Evolutionary conservation across 2,113 vertebrate species (phyloP), one percentile per base, ranked within the genome.

Genomic region (Trogon surrucura): DNA sequence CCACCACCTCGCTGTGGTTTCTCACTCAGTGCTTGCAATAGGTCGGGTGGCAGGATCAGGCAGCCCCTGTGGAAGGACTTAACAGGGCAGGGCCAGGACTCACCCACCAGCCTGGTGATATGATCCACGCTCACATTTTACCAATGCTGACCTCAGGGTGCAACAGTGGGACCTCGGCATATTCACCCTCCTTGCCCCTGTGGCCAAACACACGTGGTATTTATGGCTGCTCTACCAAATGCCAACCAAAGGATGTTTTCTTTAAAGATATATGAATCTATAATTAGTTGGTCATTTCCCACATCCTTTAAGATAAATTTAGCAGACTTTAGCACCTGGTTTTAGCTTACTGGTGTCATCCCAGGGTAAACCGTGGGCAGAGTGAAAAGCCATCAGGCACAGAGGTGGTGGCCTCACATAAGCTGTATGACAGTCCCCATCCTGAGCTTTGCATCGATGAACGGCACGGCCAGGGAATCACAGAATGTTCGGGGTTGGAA

Each of bases 311-410:
- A 96, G 97, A 97, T 98, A 98, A 98, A 97, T 98, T 98, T 98
- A 98, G 97, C 94, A 98, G 97, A 98, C 96, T 98, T 98, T 89
- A 97, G 95, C 96, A 97, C 97, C 95, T 97, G 94, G 94, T 97
- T 97, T 96, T 97, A 97, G 97, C 97, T 98, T 97, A 97, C 97
- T 97, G 97, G 97, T 98, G 97, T 97, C 96, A 96, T 97, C 96
- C 97, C 94, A 60, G 57, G 23, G 26, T n/a, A 79, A 75, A 79
- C 15, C 70, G 73, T 34, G 54, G 50, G 5, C 5, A 69, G 75
- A 58, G 17, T 27, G 73, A 69, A 57, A 83, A 73, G 45, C n/a
- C 58, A 75, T 30, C 32, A 12, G 5, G 58, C 45, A 30, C 23
- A 32, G 25, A 47, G 75, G 64, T 10, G 27, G 12, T 36, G 45